Base-by-base conservation (phyloP, 2,113 vertebrate genomes). In the Rostratula benghalensis region DNA sequence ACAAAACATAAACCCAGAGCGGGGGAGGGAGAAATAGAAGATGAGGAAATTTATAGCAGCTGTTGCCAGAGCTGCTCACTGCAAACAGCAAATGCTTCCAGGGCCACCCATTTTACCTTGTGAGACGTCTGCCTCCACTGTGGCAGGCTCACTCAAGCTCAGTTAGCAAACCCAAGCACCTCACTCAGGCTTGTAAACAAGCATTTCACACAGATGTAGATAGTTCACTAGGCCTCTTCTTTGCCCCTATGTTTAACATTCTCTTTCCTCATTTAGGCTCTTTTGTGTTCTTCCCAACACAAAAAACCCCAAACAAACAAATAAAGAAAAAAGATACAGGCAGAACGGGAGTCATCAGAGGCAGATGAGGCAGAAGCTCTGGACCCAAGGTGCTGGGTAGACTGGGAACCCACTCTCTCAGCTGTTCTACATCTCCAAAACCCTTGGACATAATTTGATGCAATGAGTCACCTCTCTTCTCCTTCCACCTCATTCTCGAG, bases 41-140 rank as follows among this genome's bases (percentile, higher is more conserved):
- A 93, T 60, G 13, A 45, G 73, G 78, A 71, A 87, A 93, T 87
- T 75, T 80, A 87, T 45, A 87, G 83, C 63, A 87, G 70, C 69
- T 87, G 23, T 43, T 94, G 48, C 77, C 6, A 3, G 67, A 87
- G 35, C 56, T 48, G 20, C 77, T 94, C 41, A 16, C 63, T 56
- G 63, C 61, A 84, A 91, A 84, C 13, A 94, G 74, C 57, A 82
- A 65, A 69, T 30, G 11, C 24, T 93, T 87, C 61, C 57, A 91
- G 69, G 24, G 43, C 65, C 69, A 35, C 51, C 22, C 14, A 1
- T 39, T 87, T 71, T 84, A 75, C 57, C 59, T 65, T 59, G 54
- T 11, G 33, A 87, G 82, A 70, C 24, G 0, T 37, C 57, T 3
- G 9, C 37, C 35, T 76, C 57, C 71, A 39, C 33, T 68, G 59